Base-by-base conservation (phyloP, 2,888 invertebrate genomes). In the Apamea sordens region DNA sequence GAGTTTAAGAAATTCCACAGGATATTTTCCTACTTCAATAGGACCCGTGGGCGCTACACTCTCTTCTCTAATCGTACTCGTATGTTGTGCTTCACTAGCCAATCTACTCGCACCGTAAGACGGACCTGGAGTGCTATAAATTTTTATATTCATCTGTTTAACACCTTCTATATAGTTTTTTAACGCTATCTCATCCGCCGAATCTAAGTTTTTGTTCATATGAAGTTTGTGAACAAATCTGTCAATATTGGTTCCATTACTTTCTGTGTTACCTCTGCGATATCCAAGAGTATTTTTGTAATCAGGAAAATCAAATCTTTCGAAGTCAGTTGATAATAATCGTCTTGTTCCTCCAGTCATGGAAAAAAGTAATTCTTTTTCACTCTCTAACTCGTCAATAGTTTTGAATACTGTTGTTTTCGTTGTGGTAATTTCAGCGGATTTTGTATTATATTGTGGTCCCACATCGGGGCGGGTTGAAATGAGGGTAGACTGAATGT, bases 291-390 rank as follows among this genome's bases (percentile, higher is more conserved):
- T 7, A 21, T 64, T 71, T 2, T 59, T 56, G 56, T 77, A 11
- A 32, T n/a, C 8, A n/a, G 4, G n/a, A 84, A 61, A 64, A 4
- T 70, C 41, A 0, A 61, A n/a, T n/a, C 8, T 69, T 28, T 73
- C 28, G 0, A 56, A 64, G n/a, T 65, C 36, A 21, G 73, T 76
- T 13, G 91, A 89, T 41, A 90, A 82, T 32, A 92, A 83, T 21
- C 88, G 86, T 80, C 92, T 84, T 41, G 65, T 88, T 0, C 81
- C 82, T 53, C 47, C 70, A 28, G 59, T 67, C 6, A 76, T n/a
- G 24, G 59, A 2, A n/a, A 74, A 36, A 36, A 59, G 4, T n/a
- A 59, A 15, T 50, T 11, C 41, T 28, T 65, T 71, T 0, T 71
- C 70, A 28, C 64, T 1, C 18, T 75, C 53, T 2, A 44, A 2